Conservation (phyloP, 1,140 invertebrate species). For the Anthonomus grandis region DNA sequence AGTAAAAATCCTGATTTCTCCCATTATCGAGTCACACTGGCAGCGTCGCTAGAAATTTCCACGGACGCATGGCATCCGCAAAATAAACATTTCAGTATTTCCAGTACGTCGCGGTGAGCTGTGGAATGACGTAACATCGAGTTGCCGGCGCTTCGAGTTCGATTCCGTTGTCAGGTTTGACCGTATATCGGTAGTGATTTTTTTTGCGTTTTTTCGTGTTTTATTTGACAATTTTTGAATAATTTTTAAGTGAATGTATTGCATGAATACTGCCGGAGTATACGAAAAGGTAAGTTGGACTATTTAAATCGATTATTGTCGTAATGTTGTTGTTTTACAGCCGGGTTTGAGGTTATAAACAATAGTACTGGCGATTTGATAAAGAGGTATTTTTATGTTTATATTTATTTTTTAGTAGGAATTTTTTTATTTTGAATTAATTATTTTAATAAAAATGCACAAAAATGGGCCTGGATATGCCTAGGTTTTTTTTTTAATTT, state of each 20-base stretch:
- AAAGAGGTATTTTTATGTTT: too few relatives aligned
- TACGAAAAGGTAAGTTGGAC: constrained; percentile 31
- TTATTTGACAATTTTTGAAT: not conserved
- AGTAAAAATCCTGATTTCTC: too few relatives aligned
- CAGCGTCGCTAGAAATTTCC: not conserved
- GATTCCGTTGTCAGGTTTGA: constrained; percentile 1
- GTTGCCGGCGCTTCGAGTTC: constrained; percentile 9
- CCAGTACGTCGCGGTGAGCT: not conserved
- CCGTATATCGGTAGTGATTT: not conserved
- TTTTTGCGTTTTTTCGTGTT: not conserved
- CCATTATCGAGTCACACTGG: not conserved
- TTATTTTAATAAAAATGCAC: too few relatives aligned
- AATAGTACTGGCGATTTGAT: too few relatives aligned
- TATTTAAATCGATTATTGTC: too few relatives aligned
- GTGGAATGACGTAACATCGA: constrained; percentile 2
- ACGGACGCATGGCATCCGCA: constrained; percentile 22
- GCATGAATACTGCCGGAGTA: constrained; percentile 23
- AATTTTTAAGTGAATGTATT: constrained; percentile 27
- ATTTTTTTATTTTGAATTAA: too few relatives aligned
- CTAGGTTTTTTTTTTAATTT: too few relatives aligned
- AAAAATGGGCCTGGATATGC: too few relatives aligned
- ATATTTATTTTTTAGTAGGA: too few relatives aligned
- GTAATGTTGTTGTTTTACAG: too few relatives aligned
- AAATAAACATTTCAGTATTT: constrained; percentile 24
- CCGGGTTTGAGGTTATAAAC: too few relatives aligned